These are phyloP conservation scores for Plebejus melissa DNA, from an alignment of 2,888 invertebrate genomes.

Conservation along the genomic window DNA sequence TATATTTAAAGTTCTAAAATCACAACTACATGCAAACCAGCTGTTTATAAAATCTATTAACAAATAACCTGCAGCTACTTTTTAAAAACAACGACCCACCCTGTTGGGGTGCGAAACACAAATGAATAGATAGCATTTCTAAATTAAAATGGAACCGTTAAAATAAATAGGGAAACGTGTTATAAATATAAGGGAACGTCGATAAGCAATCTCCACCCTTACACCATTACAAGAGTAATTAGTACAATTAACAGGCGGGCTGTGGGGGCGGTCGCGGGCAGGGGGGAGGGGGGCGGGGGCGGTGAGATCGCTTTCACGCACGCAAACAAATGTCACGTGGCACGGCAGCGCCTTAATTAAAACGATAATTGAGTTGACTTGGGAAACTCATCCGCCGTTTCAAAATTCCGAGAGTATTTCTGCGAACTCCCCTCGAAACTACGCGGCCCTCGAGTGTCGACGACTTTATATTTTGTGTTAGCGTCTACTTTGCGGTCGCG, in stretches of 20 bases:
- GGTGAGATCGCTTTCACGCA: slow-evolving; percentile 73
- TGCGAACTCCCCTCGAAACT: slow-evolving; percentile 71
- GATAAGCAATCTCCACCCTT: slow-evolving; percentile 76
- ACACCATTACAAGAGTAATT: slow-evolving; percentile 79
- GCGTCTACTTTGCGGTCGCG: slow-evolving; percentile 74
- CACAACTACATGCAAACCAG: neutral
- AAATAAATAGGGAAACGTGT: slow-evolving; percentile 11
- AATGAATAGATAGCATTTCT: slow-evolving; percentile 14
- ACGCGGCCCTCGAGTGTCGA: slow-evolving; percentile 75
- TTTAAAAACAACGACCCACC: neutral
- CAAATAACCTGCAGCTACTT: neutral
- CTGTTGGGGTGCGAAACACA: neutral
- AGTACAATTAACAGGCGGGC: slow-evolving; percentile 75
- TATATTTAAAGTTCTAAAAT: neutral
- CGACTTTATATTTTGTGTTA: slow-evolving; percentile 77
- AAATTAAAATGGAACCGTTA: slow-evolving; percentile 18
- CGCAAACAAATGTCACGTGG: slow-evolving; percentile 79
- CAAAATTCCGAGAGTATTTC: slow-evolving; percentile 75
- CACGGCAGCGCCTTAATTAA: slow-evolving; percentile 74
- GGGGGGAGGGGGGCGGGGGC: slow-evolving; percentile 40
- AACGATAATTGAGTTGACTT: slow-evolving; percentile 80
- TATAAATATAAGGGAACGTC: slow-evolving; percentile 65
- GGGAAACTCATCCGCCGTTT: slow-evolving; percentile 78
- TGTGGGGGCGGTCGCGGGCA: slow-evolving; percentile 36
- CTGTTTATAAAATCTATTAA: neutral